A percentile compares a stretch with the other conserved stretches of the same genome.
Evolutionary conservation across 2,113 vertebrate genomes (phyloP).

Genomic region (Heterotilapia buettikoferi): DNA sequence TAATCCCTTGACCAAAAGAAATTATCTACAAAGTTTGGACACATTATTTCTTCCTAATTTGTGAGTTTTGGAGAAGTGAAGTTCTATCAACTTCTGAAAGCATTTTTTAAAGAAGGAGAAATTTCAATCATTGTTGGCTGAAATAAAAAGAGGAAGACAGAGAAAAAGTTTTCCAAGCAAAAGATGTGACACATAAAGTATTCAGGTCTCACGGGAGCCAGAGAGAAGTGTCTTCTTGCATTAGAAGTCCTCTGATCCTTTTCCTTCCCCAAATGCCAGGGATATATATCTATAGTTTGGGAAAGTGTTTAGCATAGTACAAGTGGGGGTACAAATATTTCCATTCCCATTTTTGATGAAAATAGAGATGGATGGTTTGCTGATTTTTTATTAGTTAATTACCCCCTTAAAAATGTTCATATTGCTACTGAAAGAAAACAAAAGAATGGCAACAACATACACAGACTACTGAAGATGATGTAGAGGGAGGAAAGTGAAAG

Average conservation of each 20-base stretch:
- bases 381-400: not conserved
- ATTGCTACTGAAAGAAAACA: not conserved
- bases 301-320: not conserved
- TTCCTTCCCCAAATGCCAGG: not conserved
- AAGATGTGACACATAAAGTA: constrained; percentile 34
- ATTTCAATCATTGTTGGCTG: not conserved
- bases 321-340: not conserved
- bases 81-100: not conserved
- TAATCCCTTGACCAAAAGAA: not conserved
- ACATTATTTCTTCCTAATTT: not conserved
- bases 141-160: not conserved
- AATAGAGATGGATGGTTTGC: not conserved
- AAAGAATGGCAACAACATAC: not conserved
- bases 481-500: not conserved
- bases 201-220: constrained; percentile 1
- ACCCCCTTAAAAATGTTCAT: not conserved
- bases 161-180: not conserved
- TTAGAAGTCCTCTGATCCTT: constrained; percentile 16
- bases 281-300: not conserved
- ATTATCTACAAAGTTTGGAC: not conserved
- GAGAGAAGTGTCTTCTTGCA: not conserved
- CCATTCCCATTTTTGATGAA: not conserved
- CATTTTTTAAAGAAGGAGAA: not conserved
- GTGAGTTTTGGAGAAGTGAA: not conserved
- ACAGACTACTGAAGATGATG: not conserved